Percentiles rank a stretch among this genome's conserved stretches.
These are phyloP conservation scores for Brienomyrus brachyistius DNA, from an alignment of 2,113 vertebrate species.

Conservation along the genomic window DNA sequence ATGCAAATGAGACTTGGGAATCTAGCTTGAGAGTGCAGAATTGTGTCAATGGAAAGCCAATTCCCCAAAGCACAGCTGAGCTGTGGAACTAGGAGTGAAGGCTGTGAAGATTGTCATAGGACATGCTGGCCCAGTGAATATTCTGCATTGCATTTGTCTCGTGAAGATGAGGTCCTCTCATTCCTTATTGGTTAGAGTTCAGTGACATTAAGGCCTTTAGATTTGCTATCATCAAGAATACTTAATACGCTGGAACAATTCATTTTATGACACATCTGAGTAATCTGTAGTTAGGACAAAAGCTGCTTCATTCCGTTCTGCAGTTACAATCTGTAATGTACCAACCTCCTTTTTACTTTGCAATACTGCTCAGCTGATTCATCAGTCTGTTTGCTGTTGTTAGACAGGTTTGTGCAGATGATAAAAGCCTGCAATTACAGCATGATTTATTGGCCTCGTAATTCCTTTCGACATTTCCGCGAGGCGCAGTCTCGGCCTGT, in stretches of 20 bases:
- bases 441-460: not conserved
- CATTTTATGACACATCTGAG: not conserved
- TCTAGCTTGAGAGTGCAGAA: not conserved
- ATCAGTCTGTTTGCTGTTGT: not conserved
- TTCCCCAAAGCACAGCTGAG: not conserved
- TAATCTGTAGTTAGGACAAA: not conserved
- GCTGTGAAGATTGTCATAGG: not conserved
- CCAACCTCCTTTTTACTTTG: not conserved
- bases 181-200: not conserved
- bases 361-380: not conserved
- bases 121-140: not conserved
- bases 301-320: not conserved
- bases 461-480: not conserved
- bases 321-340: not conserved
- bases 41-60: not conserved
- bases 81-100: not conserved
- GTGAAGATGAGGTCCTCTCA: not conserved
- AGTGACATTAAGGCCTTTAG: not conserved
- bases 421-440: constrained; percentile 4
- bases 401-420: not conserved
- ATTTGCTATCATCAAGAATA: not conserved
- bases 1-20: not conserved
- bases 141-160: not conserved
- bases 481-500: not conserved
- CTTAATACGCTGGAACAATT: not conserved